A percentile compares a stretch with the other conserved stretches of the same genome.
phyloP scores from a whole-genome alignment of 2,113 vertebrate species.

The Delphinapterus leucas region DNA sequence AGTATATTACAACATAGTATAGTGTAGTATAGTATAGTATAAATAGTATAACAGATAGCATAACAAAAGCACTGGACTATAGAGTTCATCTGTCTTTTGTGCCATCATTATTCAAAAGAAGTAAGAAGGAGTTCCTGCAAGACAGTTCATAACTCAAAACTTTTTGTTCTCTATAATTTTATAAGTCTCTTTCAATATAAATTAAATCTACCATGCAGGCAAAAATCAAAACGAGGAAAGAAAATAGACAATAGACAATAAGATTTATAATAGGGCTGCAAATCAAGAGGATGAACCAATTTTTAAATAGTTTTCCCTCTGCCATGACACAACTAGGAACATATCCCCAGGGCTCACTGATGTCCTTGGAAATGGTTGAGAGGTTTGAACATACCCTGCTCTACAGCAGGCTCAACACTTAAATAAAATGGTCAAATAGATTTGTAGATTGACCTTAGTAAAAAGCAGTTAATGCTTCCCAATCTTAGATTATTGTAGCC shows the following conservation, averaged over 20 bases:
- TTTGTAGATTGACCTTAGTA: conserved; percentile 21
- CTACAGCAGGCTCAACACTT: not conserved
- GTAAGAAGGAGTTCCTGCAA: not conserved
- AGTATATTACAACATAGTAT: not conserved
- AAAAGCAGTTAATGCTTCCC: not conserved
- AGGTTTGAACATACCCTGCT: not conserved
- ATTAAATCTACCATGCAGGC: conserved; percentile 43
- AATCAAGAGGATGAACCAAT: not conserved
- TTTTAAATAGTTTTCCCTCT: not conserved
- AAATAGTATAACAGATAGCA: not conserved
- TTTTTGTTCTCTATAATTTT: conserved; percentile 54
- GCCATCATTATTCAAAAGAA: conserved; percentile 42
- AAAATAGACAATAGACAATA: conserved; percentile 34
- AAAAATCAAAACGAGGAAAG: conserved; percentile 50
- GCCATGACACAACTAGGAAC: not conserved
- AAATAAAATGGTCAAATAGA: conserved; percentile 22
- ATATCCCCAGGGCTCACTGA: not conserved
- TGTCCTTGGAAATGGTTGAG: conserved; percentile 2
- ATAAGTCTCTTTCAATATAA: conserved; percentile 42
- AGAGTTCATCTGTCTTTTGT: not conserved
- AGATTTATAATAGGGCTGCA: not conserved
- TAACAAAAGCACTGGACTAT: not conserved
- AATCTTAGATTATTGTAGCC: conserved; percentile 17
- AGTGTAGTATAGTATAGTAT: not conserved
- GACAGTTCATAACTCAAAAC: conserved; percentile 41